Conservation (phyloP, 92 coral and sea anemone species). For the Isaurus tuberculatus region DNA sequence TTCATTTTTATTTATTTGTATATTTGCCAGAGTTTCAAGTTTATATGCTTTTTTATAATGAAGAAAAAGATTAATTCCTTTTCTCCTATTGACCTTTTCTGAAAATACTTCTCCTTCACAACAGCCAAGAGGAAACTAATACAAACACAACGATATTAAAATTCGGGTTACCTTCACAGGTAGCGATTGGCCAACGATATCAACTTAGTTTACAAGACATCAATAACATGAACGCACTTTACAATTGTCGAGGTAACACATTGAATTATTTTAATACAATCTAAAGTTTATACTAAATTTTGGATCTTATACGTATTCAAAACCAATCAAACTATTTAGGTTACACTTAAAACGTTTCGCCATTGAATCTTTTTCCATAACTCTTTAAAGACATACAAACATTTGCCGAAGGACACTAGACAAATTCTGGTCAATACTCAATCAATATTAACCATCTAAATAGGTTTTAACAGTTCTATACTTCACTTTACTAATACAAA, state of each 20-base stretch:
- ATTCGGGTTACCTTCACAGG: background rate
- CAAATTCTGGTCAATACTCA: background rate
- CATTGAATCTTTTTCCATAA: no score
- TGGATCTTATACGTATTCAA: background rate
- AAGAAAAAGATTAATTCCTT: no score
- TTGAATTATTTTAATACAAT: background rate
- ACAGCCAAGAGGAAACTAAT: background rate
- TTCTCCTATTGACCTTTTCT: no score
- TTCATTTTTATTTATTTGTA: no score
- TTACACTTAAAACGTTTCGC: no score
- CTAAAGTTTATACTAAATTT: background rate
- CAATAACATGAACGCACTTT: constrained; percentile 24
- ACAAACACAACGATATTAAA: background rate
- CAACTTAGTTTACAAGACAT: constrained; percentile 18
- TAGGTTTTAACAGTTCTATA: background rate
- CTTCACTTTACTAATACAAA: background rate
- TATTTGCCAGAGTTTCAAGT: no score
- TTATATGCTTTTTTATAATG: no score
- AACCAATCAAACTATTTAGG: no score
- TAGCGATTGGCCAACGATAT: constrained; percentile 6
- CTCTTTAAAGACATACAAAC: no score
- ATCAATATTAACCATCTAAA: background rate
- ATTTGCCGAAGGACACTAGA: no score
- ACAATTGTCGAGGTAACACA: constrained; percentile 18
- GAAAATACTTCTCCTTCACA: background rate